Evolutionary conservation across 2,797 vertebrate genomes (phyloP).

Genomic region (Octomys mimax): DNA sequence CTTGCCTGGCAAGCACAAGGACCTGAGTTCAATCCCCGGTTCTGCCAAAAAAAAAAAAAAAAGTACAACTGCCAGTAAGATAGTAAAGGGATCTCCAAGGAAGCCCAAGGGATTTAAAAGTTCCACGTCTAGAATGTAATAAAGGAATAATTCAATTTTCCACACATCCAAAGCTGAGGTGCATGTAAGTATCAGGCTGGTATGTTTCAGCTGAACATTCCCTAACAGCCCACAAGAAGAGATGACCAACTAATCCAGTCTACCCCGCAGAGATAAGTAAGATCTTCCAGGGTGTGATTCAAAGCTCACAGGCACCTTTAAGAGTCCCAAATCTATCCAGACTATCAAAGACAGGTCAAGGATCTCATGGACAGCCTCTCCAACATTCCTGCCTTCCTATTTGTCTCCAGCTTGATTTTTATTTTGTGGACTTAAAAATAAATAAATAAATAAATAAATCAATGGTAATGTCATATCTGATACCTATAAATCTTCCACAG

Average conservation of each 20-base stretch:
- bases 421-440: neutral
- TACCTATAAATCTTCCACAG: neutral
- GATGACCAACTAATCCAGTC: neutral
- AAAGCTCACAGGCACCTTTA: neutral
- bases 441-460: neutral
- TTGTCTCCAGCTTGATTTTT: neutral
- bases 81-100: constrained; percentile 57
- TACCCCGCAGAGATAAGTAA: neutral
- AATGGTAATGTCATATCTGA: neutral
- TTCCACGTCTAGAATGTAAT: neutral
- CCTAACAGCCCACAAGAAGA: neutral
- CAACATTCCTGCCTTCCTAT: no score
- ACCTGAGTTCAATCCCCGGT: no score
- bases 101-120: constrained; percentile 20
- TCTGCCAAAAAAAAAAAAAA: no score
- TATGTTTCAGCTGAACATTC: neutral
- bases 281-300: neutral
- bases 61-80: constrained; percentile 46
- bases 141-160: neutral
- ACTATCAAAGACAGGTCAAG: neutral
- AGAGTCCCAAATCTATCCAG: neutral
- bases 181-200: neutral
- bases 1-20: no score
- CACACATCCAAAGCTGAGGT: neutral
- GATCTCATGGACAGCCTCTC: neutral